A percentile compares a stretch with the other conserved stretches of the same genome.
Conservation (phyloP, 2,888 invertebrate species). For the Onchidella celtica region DNA sequence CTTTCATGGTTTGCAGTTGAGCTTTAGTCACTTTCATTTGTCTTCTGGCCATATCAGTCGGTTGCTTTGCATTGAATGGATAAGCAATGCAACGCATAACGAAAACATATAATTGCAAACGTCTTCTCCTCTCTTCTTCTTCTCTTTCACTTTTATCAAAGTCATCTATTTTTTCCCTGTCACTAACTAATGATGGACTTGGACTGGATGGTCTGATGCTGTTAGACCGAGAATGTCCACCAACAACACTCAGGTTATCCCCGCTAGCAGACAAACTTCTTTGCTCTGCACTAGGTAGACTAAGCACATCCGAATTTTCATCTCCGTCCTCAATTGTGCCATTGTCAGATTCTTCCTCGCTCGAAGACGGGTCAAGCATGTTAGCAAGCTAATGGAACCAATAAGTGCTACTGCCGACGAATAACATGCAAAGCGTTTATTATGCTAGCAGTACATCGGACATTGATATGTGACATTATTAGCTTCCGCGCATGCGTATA, state of each 20-base stretch:
- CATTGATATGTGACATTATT: slow-evolving; percentile 45
- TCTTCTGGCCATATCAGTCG: slow-evolving; percentile 97
- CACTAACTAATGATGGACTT: slow-evolving; percentile 94
- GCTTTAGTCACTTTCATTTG: slow-evolving; percentile 98
- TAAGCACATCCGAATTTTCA: slow-evolving; percentile 76
- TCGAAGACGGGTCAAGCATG: slow-evolving; percentile 98
- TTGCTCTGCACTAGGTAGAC: slow-evolving; percentile 77
- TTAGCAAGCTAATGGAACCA: slow-evolving; percentile 49
- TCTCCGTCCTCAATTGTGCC: slow-evolving; percentile 85
- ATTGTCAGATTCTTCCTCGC: slow-evolving; percentile 96
- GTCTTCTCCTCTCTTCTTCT: slow-evolving; percentile 96
- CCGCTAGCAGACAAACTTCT: slow-evolving; percentile 79
- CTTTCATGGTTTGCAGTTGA: slow-evolving; percentile 95
- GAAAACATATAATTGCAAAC: slow-evolving; percentile 98
- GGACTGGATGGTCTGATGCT: slow-evolving; percentile 92
- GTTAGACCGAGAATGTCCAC: slow-evolving; percentile 79
- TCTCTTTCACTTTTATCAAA: slow-evolving; percentile 95
- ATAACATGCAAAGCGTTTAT: slow-evolving; percentile 28
- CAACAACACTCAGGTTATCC: slow-evolving; percentile 76
- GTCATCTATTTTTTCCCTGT: slow-evolving; percentile 84
- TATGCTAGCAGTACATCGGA: slow-evolving; percentile 12
- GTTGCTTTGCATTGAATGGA: slow-evolving; percentile 99
- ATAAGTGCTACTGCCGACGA: neutral
- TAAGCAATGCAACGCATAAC: slow-evolving; percentile 98
- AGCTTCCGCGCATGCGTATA: slow-evolving; percentile 41